phyloP scores from a whole-genome alignment of 2,888 invertebrate genomes.

The Zonitis immaculata region DNA sequence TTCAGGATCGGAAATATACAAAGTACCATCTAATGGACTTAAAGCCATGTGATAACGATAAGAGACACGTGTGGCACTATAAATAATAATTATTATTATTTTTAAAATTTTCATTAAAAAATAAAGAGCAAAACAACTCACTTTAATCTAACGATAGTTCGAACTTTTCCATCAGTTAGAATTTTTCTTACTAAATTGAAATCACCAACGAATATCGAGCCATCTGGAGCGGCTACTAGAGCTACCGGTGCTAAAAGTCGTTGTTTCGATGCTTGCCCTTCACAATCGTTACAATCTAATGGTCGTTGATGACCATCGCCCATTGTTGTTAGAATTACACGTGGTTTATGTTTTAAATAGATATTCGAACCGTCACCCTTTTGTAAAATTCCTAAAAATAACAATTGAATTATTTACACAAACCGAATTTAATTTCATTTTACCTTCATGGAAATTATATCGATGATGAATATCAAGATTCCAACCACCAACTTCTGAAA shows the following conservation, averaged over 20 bases:
- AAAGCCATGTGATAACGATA: slow-evolving; percentile 96
- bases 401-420: background rate
- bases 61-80: slow-evolving; percentile 85
- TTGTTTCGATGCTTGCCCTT: slow-evolving; percentile 73
- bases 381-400: slow-evolving; percentile 76
- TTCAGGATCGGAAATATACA: slow-evolving; percentile 95
- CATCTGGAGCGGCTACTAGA: slow-evolving; percentile 85
- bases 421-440: too few species aligned
- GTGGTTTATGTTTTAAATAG: slow-evolving; percentile 87
- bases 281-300: slow-evolving; percentile 76
- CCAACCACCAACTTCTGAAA: slow-evolving; percentile 97
- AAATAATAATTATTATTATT: too few species aligned
- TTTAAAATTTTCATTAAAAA: too few species aligned
- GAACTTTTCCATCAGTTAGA: slow-evolving; percentile 76
- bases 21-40: slow-evolving; percentile 86
- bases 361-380: slow-evolving; percentile 97
- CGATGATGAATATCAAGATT: slow-evolving; percentile 96
- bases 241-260: slow-evolving; percentile 89
- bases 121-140: slow-evolving; percentile 49
- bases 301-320: slow-evolving; percentile 88
- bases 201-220: slow-evolving; percentile 91
- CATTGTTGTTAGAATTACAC: slow-evolving; percentile 85
- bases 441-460: slow-evolving; percentile 96
- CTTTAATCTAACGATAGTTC: slow-evolving; percentile 77
- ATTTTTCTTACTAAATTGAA: slow-evolving; percentile 90